A percentile compares a stretch with the other conserved stretches of the same genome.
These are phyloP conservation scores for Cepaea hortensis DNA, from an alignment of 2,888 invertebrate genomes.

Conservation along the genomic window DNA sequence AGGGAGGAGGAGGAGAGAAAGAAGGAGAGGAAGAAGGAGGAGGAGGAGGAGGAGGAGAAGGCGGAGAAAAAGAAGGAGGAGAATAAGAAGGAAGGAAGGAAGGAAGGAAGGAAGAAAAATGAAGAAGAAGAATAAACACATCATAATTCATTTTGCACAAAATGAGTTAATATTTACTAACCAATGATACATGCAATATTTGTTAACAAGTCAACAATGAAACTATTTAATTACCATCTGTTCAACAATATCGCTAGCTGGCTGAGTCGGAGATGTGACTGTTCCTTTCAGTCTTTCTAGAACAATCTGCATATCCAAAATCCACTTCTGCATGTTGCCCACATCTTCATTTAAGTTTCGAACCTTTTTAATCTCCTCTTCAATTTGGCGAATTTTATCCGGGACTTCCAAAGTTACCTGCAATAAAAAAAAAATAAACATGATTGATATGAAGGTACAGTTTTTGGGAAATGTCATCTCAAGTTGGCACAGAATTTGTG, in stretches of 20 bases:
- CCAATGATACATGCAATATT: not conserved
- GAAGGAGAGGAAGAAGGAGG: not conserved
- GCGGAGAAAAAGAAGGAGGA: not conserved
- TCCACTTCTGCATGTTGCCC: conserved; percentile 68
- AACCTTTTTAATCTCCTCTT: conserved; percentile 62
- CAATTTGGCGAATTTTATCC: conserved; percentile 59
- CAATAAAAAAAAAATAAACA: not conserved
- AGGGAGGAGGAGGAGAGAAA: not conserved
- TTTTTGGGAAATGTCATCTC: no score
- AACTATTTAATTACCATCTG: conserved; percentile 61
- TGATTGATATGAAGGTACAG: no score
- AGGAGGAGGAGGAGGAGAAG: not conserved
- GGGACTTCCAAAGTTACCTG: conserved; percentile 68
- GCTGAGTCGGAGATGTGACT: conserved; percentile 67
- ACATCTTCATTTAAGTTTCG: conserved; percentile 66
- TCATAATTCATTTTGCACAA: no score
- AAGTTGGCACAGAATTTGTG: no score
- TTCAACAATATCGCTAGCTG: conserved; percentile 67
- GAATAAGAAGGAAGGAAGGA: not conserved
- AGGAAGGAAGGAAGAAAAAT: not conserved
- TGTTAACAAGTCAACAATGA: conserved; percentile 18
- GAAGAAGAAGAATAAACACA: not conserved
- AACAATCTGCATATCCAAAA: conserved; percentile 64
- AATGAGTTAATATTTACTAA: not conserved
- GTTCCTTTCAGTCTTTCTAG: conserved; percentile 68